These are phyloP conservation scores for Leptoclinus maculatus DNA, from an alignment of 2,797 vertebrate species.

Conservation along the genomic window DNA sequence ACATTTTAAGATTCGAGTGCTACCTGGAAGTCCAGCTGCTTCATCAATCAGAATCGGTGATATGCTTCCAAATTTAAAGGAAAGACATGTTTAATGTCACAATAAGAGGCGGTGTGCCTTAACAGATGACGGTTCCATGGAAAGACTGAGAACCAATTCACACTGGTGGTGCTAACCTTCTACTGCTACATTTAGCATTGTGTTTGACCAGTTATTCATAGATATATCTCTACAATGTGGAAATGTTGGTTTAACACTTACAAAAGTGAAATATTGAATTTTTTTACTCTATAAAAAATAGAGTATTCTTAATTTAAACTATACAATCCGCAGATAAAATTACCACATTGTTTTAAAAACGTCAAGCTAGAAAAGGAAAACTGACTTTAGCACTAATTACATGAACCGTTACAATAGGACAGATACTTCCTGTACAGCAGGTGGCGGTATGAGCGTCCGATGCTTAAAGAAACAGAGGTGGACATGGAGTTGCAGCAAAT, in stretches of 20 bases:
- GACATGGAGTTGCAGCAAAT: no score
- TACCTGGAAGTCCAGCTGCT: neutral
- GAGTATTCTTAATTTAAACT: neutral
- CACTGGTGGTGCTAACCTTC: neutral
- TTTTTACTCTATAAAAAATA: neutral
- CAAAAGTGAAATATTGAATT: neutral
- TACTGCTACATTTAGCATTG: neutral
- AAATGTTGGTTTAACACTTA: neutral
- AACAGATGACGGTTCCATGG: neutral
- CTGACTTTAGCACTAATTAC: neutral
- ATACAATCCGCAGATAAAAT: neutral
- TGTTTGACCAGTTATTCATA: no score
- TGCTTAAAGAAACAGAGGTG: no score
- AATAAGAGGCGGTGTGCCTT: neutral
- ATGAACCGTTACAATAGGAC: neutral
- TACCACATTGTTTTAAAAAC: no score
- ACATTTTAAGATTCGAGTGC: neutral
- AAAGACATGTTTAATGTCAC: neutral
- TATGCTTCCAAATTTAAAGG: neutral
- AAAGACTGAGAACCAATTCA: no score
- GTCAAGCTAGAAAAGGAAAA: no score
- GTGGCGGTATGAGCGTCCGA: no score
- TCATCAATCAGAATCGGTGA: neutral
- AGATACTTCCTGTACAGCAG: constrained; percentile 23
- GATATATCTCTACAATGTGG: neutral